Evolutionary conservation across 2,888 invertebrate species (phyloP).

Genomic region (Capitulum mitella): DNA sequence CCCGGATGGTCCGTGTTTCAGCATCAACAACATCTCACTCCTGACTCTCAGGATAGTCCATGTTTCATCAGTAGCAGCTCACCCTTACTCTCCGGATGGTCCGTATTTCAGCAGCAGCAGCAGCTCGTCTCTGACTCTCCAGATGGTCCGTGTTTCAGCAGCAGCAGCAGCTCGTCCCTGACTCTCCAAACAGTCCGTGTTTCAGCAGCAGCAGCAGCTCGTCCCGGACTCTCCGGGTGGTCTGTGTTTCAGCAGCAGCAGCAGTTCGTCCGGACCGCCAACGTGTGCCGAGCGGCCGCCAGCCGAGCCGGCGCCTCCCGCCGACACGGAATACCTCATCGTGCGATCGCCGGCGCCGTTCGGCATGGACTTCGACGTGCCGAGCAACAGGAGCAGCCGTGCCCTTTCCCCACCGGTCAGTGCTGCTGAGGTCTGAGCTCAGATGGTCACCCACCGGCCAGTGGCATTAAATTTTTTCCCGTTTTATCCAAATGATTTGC

Average conservation of each 20-base stretch:
- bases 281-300: background rate
- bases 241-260: background rate
- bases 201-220: background rate
- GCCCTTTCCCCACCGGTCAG: slow-evolving; percentile 4
- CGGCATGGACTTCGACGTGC: slow-evolving; percentile 55
- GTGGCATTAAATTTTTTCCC: too few relatives aligned
- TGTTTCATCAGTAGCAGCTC: too few relatives aligned
- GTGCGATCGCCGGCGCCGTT: slow-evolving; percentile 44
- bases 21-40: too few relatives aligned
- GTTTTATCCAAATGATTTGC: too few relatives aligned
- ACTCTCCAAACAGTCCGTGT: background rate
- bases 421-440: too few relatives aligned
- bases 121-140: too few relatives aligned
- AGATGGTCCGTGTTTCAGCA: too few relatives aligned
- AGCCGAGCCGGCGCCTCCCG: background rate
- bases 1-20: too few relatives aligned
- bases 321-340: background rate
- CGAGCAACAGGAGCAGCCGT: slow-evolving; percentile 50
- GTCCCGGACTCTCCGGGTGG: background rate
- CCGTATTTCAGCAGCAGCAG: too few relatives aligned
- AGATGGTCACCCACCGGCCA: too few relatives aligned
- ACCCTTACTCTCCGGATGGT: too few relatives aligned
- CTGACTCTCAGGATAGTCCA: too few relatives aligned
- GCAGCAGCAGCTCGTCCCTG: background rate
- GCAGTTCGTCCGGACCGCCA: background rate